Percentiles rank a stretch among this genome's conserved stretches.
These are phyloP conservation scores for Micropoecilia bifurca DNA, from an alignment of 2,797 vertebrate species.

Conservation along the genomic window DNA sequence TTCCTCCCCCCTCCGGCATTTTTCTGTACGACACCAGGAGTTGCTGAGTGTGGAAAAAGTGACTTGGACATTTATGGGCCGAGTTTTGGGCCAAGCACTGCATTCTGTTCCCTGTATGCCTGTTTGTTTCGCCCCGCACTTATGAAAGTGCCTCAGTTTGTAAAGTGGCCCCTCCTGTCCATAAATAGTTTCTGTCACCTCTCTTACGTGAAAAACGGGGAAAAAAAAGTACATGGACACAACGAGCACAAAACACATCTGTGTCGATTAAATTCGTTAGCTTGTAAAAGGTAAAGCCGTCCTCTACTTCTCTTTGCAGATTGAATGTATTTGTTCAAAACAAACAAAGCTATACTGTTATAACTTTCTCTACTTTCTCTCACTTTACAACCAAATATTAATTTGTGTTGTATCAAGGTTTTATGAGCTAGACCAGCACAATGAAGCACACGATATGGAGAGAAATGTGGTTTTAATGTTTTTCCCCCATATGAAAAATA, in stretches of 20 bases:
- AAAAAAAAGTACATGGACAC: neutral
- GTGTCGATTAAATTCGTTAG: slow-evolving; percentile 27
- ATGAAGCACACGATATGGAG: neutral
- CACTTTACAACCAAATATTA: neutral
- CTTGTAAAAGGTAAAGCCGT: slow-evolving; percentile 36
- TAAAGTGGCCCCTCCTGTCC: slow-evolving; percentile 36
- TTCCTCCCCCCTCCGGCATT: slow-evolving; percentile 33
- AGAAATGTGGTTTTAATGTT: too few relatives aligned
- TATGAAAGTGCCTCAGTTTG: slow-evolving; percentile 46
- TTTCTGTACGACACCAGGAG: slow-evolving; percentile 60
- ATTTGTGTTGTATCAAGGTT: neutral
- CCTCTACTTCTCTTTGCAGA: slow-evolving; percentile 32
- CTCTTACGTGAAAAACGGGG: slow-evolving; percentile 32
- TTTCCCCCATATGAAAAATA: too few relatives aligned
- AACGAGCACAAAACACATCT: neutral
- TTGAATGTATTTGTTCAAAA: slow-evolving; percentile 41
- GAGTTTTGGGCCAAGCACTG: slow-evolving; percentile 60
- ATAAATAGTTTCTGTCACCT: slow-evolving; percentile 13
- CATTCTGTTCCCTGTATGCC: slow-evolving; percentile 44
- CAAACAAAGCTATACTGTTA: slow-evolving; percentile 14
- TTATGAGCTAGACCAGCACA: neutral
- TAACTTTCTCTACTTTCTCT: neutral
- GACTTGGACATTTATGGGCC: slow-evolving; percentile 70
- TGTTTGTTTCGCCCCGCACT: slow-evolving; percentile 52
- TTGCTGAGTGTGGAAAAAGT: slow-evolving; percentile 80